Base-by-base conservation (phyloP, 1,140 invertebrate species). In the Dreissena polymorpha region DNA sequence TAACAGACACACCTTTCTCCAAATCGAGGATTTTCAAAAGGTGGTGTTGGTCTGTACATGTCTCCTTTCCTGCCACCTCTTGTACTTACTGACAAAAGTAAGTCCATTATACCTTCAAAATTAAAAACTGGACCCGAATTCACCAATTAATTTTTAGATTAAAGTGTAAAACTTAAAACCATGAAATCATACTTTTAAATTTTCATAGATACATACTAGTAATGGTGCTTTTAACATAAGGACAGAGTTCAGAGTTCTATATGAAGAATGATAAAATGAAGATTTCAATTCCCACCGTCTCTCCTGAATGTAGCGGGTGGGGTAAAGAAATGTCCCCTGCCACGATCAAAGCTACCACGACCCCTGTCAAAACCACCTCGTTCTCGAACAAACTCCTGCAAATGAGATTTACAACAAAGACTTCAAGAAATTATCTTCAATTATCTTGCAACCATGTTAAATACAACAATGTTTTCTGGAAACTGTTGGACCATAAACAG, bases 281-380 rank as follows among this genome's bases (percentile, higher is more conserved):
- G n/a, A 50, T 84, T 77, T 49, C 67, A 64, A 57, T 73, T 49
- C 50, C 86, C 74, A 57, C 82, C 78, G 67, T 88, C 86, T 55
- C 91, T 88, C 57, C 81, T 83, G 77, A 92, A 92, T 55, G 86
- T 89, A 10, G 85, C 86, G 23, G 90, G 92, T 29, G 92, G 90
- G 25, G 88, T 91, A 51, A 91, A 90, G 79, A 92, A 92, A 10
- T 88, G 84, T 2, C 90, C 90, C 69, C 89, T 85, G 21, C 75
- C 75, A 63, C 79, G 77, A 27, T 78, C 87, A 76, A 87, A 70
- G 39, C 39, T 39, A 63, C 83, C 87, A 74, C 88, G 79, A 51
- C 86, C 87, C 63, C 89, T 70, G 39, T 89, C 89, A 89, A 91
- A 91, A 0, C 91, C 88, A 21, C 86, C 87, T 57, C 87, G 64